Conservation (phyloP, 2,888 invertebrate species). For the Plusia festucae region DNA sequence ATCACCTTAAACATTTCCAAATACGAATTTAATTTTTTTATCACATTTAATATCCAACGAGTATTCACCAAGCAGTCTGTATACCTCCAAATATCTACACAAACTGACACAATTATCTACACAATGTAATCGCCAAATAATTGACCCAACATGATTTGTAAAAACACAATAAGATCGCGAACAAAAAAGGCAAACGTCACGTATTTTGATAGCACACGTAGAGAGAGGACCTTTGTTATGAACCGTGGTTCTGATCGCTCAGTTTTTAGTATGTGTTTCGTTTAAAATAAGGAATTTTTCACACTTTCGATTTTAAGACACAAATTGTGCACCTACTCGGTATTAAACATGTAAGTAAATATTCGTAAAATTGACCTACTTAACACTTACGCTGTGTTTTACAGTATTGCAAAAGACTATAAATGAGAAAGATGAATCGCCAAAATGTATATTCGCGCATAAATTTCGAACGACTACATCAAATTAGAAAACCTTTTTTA, state of each 20-base stretch:
- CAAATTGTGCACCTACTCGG: too few species aligned
- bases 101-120: slow-evolving; percentile 27
- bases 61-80: slow-evolving; percentile 21
- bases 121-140: slow-evolving; percentile 26
- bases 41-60: slow-evolving; percentile 14
- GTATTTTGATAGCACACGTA: slow-evolving; percentile 75
- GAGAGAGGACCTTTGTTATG: slow-evolving; percentile 36
- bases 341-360: too few species aligned
- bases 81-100: slow-evolving; percentile 9
- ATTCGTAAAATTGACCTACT: too few species aligned
- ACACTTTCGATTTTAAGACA: not conserved
- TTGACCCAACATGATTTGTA: slow-evolving; percentile 17
- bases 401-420: too few species aligned
- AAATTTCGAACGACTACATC: too few species aligned
- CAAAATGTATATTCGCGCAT: too few species aligned
- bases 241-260: slow-evolving; percentile 24
- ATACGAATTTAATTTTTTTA: slow-evolving; percentile 13
- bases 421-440: too few species aligned
- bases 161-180: slow-evolving; percentile 36
- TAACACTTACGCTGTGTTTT: too few species aligned
- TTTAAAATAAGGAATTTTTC: slow-evolving; percentile 30
- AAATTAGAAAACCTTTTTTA: too few species aligned
- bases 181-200: slow-evolving; percentile 65
- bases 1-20: slow-evolving; percentile 30
- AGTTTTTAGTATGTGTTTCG: slow-evolving; percentile 32